These are phyloP conservation scores for Volucella inflata DNA, from an alignment of 2,888 invertebrate species.

Conservation along the genomic window DNA sequence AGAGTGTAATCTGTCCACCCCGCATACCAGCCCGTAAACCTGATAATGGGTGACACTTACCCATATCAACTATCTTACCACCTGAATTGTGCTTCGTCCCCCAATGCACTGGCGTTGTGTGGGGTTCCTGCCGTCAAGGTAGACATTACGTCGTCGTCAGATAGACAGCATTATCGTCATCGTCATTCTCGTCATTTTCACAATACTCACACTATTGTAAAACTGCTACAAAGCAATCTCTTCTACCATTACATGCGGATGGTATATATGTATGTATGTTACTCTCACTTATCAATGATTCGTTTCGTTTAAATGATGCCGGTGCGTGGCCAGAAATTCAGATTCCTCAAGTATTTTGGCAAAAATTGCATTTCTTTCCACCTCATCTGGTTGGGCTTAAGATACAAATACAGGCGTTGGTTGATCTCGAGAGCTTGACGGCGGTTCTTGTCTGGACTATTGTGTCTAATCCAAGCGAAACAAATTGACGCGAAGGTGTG, in stretches of 20 bases:
- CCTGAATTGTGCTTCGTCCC: constrained; percentile 30
- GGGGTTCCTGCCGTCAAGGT: constrained; percentile 68
- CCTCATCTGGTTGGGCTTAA: too few relatives aligned
- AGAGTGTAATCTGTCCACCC: constrained; percentile 43
- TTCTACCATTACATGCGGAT: constrained; percentile 18
- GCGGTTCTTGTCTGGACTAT: constrained; percentile 67
- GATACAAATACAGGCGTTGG: constrained; percentile 37
- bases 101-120: constrained; percentile 35
- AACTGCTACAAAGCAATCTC: not conserved
- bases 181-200: constrained; percentile 38
- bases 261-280: too few relatives aligned
- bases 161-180: constrained; percentile 47
- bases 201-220: not conserved
- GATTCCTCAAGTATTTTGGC: too few relatives aligned
- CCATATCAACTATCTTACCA: constrained; percentile 61
- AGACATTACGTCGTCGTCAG: constrained; percentile 67
- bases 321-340: too few relatives aligned
- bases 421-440: constrained; percentile 41
- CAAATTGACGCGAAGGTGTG: constrained; percentile 38
- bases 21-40: not conserved
- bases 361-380: too few relatives aligned
- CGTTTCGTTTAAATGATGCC: constrained; percentile 9
- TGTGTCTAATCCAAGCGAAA: not conserved
- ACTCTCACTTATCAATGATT: too few relatives aligned
- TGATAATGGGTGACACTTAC: constrained; percentile 50